Evolutionary conservation across 2,113 vertebrate genomes (phyloP).

Genomic region (Eidolon helvum): DNA sequence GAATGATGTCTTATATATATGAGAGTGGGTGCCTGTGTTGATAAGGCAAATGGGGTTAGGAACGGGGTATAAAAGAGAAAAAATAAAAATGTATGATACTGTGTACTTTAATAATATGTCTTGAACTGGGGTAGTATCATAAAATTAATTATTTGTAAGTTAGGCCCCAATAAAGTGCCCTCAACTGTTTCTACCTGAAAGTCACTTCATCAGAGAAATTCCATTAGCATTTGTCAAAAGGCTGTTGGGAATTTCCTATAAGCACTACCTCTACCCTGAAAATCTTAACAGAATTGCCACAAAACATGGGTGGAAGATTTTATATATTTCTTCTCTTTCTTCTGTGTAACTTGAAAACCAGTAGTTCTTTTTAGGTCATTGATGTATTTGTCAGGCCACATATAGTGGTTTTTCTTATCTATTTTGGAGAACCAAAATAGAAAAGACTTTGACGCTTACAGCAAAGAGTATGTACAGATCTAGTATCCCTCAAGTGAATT

Average conservation of each 20-base stretch:
- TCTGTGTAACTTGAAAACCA: not conserved
- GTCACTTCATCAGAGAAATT: slow-evolving; percentile 1
- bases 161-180: not conserved
- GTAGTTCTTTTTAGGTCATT: not conserved
- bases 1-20: not conserved
- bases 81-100: not conserved
- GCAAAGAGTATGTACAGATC: not conserved
- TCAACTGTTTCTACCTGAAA: not conserved
- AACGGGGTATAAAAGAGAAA: not conserved
- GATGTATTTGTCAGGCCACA: not conserved
- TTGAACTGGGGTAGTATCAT: not conserved
- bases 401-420: not conserved
- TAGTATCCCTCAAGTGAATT: not conserved
- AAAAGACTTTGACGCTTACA: not conserved
- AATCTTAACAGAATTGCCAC: not conserved
- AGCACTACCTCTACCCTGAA: not conserved
- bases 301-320: not conserved
- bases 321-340: not conserved
- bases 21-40: not conserved
- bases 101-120: not conserved
- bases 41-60: not conserved
- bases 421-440: not conserved
- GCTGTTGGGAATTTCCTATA: not conserved
- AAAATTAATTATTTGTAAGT: not conserved
- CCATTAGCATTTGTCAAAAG: slow-evolving; percentile 1